These are phyloP conservation scores for Thera obeliscata DNA, from an alignment of 2,888 invertebrate species.

Conservation along the genomic window DNA sequence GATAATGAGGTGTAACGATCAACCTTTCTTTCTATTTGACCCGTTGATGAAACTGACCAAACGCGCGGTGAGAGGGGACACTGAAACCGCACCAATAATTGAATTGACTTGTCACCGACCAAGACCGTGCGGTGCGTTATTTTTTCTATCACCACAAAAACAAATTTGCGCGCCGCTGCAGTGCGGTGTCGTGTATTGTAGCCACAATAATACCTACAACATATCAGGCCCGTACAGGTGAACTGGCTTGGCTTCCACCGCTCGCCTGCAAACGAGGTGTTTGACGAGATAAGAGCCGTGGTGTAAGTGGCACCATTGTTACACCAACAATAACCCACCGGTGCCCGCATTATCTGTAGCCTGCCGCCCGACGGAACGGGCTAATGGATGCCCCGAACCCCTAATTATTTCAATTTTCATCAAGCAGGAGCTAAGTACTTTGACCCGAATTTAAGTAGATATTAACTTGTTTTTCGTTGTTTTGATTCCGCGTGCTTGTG, in stretches of 20 bases:
- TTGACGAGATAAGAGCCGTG: slow-evolving; percentile 70
- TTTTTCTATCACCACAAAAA: not conserved
- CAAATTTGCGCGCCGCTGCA: not conserved
- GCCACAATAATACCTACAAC: slow-evolving; percentile 18
- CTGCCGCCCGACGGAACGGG: slow-evolving; percentile 37
- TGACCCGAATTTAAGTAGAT: slow-evolving; percentile 55
- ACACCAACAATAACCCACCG: slow-evolving; percentile 70
- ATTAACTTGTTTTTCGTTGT: slow-evolving; percentile 5
- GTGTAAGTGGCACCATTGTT: slow-evolving; percentile 72
- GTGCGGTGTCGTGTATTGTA: not conserved
- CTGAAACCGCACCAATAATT: not conserved
- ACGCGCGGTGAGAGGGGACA: too few relatives aligned
- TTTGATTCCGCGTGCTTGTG: slow-evolving; percentile 4
- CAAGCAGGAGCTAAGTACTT: slow-evolving; percentile 64
- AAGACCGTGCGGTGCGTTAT: too few relatives aligned
- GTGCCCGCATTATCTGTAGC: slow-evolving; percentile 66
- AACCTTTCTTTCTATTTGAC: too few relatives aligned
- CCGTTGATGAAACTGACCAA: too few relatives aligned
- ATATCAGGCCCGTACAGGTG: slow-evolving; percentile 66
- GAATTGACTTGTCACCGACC: too few relatives aligned
- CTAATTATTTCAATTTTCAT: slow-evolving; percentile 74
- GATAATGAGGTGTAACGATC: too few relatives aligned
- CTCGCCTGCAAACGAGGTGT: slow-evolving; percentile 67
- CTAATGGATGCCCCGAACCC: slow-evolving; percentile 71
- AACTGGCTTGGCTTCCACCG: slow-evolving; percentile 47